Percentiles rank a stretch among this genome's conserved stretches.
Evolutionary conservation across 1,140 invertebrate species (phyloP).

Genomic region (Penaeus vannamei): DNA sequence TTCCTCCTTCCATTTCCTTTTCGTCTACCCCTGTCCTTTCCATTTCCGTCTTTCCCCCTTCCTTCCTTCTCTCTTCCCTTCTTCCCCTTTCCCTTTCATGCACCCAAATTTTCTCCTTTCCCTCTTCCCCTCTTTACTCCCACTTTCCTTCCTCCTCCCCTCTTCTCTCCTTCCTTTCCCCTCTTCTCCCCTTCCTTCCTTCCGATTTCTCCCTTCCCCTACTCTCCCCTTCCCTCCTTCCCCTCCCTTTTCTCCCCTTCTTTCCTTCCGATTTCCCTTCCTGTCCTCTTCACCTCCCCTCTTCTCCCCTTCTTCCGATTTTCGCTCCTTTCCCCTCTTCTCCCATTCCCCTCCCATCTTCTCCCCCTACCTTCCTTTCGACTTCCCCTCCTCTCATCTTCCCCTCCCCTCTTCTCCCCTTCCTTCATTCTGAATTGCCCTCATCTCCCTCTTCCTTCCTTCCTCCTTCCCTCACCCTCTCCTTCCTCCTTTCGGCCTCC

Average conservation of each 20-base stretch:
- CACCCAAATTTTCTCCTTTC: neutral
- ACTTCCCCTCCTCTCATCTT: neutral
- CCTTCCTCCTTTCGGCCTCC: neutral
- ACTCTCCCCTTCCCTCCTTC: neutral
- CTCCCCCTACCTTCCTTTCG: neutral
- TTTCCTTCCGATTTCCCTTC: neutral
- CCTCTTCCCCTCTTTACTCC: neutral
- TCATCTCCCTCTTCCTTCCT: neutral
- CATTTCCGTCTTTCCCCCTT: neutral
- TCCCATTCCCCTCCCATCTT: neutral
- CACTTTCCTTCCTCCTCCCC: neutral
- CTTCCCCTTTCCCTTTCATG: neutral
- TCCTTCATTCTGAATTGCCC: neutral
- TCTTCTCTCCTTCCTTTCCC: neutral
- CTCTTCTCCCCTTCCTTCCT: too few species aligned
- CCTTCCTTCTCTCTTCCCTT: conserved; percentile 11
- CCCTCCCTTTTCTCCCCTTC: neutral
- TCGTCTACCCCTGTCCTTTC: neutral
- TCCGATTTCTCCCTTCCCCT: neutral
- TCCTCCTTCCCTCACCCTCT: neutral
- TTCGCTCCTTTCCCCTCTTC: neutral
- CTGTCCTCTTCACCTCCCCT: neutral
- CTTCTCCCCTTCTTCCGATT: neutral
- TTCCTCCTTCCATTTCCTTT: neutral
- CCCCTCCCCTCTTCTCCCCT: neutral